Base-by-base conservation (phyloP, 1,140 invertebrate species). In the Pectinophora gossypiella region DNA sequence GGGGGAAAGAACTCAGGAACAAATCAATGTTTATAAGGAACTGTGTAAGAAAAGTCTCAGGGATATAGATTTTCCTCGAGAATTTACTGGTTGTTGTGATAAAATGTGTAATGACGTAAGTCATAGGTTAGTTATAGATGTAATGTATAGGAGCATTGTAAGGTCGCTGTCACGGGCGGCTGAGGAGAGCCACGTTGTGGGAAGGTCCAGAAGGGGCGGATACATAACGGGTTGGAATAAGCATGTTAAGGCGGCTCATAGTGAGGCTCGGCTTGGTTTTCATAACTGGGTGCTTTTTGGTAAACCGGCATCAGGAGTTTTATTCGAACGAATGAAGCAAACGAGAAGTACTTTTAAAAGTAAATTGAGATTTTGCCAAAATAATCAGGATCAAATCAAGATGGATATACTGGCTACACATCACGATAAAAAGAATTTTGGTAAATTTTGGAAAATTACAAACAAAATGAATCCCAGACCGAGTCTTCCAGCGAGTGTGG, bases 381-480 rank as follows among this genome's bases (percentile, higher is more conserved):
- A 21, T n/a, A 42, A 42, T 9, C 20, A 19, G 42, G 4, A 23
- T 5, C 22, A 23, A 23, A 23, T 23, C 4, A 23, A 23, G 10
- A 23, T 23, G 22, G 22, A 42, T 16, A 18, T 42, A 2, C 18
- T 42, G 18, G 40, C 19, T 10, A 20, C 16, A 19, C 42, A 44
- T 19, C 42, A 44, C 20, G 19, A 0, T 19, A 44, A 21, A 19
- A 21, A 16, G 3, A 19, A 44, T 44, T 44, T 44, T 20, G 12
- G 19, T 20, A 21, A 15, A n/a, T 44, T 44, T 44, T 44, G 42
- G 42, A 44, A 44, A 21, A 19, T 19, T 13, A 20, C 42, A 13
- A 20, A 20, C 16, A 20, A 10, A 19, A 6, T 44, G 0, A 44
- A 44, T 44, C 16, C 16, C 18, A 44, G 20, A 21, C 42, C 46